Evolutionary conservation across 35 echinoderm and acorn worm genomes (phyloP).

Genomic region (Chiridota heheva): DNA sequence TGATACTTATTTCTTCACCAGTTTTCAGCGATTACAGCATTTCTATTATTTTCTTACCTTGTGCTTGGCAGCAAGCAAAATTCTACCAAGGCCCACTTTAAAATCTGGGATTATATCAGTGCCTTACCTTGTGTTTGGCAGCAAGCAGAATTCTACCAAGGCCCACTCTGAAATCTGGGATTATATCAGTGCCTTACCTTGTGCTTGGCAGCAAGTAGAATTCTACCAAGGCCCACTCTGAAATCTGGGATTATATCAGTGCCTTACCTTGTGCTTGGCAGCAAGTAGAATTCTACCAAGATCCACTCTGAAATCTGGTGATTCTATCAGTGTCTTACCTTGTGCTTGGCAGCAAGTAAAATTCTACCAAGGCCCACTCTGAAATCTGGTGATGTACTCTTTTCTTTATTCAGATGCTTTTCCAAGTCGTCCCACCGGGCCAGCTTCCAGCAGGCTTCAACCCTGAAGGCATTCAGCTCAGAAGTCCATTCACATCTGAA

Average conservation of each 20-base stretch:
- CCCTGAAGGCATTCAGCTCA: slow-evolving; percentile 77
- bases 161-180: slow-evolving; percentile 91
- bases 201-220: slow-evolving; percentile 91
- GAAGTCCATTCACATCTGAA: slow-evolving; percentile 73
- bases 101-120: no score
- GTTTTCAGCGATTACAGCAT: no score
- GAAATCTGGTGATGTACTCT: slow-evolving; percentile 60
- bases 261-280: slow-evolving; percentile 79
- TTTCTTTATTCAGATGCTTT: slow-evolving; percentile 61
- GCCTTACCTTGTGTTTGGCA: slow-evolving; percentile 79
- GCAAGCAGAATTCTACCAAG: slow-evolving; percentile 84
- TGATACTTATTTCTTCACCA: no score
- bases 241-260: no score
- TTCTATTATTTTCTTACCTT: no score
- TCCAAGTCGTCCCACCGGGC: slow-evolving; percentile 89
- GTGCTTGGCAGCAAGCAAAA: slow-evolving; percentile 88
- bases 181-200: no score
- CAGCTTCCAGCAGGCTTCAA: slow-evolving; percentile 93
- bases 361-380: slow-evolving; percentile 83
- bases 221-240: slow-evolving; percentile 82
- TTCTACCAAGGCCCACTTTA: slow-evolving; percentile 83
- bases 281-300: slow-evolving; percentile 88
- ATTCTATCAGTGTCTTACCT: no score
- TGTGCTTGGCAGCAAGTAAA: slow-evolving; percentile 89
- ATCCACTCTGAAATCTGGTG: slow-evolving; percentile 78